Evolutionary conservation across 2,888 invertebrate genomes (phyloP).

Genomic region (Entomobrya proxima): DNA sequence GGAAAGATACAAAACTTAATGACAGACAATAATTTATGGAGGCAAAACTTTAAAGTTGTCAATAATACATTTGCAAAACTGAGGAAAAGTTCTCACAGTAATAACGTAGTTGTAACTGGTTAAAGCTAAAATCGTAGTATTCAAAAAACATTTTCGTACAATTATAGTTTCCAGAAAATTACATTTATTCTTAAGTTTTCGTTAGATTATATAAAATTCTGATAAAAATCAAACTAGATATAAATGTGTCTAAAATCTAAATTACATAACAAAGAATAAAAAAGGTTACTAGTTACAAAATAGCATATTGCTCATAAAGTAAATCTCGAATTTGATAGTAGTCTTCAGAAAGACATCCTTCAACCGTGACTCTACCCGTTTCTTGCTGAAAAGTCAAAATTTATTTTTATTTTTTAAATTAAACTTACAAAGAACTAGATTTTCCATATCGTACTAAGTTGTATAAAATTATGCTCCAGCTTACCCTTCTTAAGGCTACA

Average conservation of each 20-base stretch:
- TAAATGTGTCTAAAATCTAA: slow-evolving; percentile 8
- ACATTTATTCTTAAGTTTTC: neutral
- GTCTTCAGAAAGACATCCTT: slow-evolving; percentile 95
- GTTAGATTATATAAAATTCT: neutral
- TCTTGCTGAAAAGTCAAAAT: slow-evolving; percentile 84
- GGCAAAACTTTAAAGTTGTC: slow-evolving; percentile 50
- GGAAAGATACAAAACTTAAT: slow-evolving; percentile 49
- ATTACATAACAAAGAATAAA: neutral
- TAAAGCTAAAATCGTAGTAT: slow-evolving; percentile 2
- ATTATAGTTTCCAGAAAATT: neutral
- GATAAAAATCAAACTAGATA: slow-evolving; percentile 32
- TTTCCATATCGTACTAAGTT: neutral
- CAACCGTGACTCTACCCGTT: slow-evolving; percentile 92
- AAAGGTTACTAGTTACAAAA: slow-evolving; percentile 82
- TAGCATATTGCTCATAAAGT: slow-evolving; percentile 97
- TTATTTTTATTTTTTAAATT: neutral
- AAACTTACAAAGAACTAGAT: neutral
- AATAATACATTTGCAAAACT: slow-evolving; percentile 55
- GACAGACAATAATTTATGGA: slow-evolving; percentile 53
- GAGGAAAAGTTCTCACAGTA: slow-evolving; percentile 44
- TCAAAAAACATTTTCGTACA: neutral
- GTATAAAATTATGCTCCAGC: slow-evolving; percentile 72
- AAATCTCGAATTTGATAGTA: slow-evolving; percentile 95
- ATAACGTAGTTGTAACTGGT: slow-evolving; percentile 43
- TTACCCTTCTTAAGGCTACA: slow-evolving; percentile 90